Percentiles rank a stretch among this genome's conserved stretches.
These are phyloP conservation scores for Lamellibrachia satsuma DNA, from an alignment of 2,888 invertebrate genomes.

Conservation along the genomic window DNA sequence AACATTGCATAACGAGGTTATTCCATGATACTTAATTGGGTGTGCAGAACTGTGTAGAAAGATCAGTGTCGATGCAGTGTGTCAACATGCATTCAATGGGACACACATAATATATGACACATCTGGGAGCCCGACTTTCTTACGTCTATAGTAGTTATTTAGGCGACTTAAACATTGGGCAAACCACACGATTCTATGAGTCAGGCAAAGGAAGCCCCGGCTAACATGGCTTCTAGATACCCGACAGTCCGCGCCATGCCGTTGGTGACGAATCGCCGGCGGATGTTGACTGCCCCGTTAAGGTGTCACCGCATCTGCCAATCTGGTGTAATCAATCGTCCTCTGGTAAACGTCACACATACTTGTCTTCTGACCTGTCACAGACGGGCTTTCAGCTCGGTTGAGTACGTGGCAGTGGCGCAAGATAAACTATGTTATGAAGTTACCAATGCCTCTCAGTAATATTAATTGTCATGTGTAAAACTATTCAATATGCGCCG, in stretches of 20 bases:
- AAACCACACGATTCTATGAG: not conserved
- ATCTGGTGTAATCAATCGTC: constrained; percentile 6
- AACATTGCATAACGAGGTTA: not conserved
- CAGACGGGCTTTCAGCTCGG: not conserved
- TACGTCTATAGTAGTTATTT: not conserved
- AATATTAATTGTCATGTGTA: not conserved
- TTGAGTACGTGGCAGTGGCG: not conserved
- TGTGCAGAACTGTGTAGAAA: not conserved
- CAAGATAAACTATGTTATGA: not conserved
- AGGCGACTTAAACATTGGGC: not conserved
- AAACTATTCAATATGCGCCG: not conserved
- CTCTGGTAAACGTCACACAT: not conserved
- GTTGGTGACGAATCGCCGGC: not conserved
- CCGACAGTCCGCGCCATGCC: not conserved
- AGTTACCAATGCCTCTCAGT: not conserved
- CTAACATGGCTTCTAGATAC: not conserved
- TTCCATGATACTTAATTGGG: not conserved
- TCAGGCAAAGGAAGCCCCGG: not conserved
- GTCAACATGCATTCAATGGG: not conserved
- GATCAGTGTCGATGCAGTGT: not conserved
- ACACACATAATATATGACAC: not conserved
- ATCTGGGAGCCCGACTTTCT: not conserved
- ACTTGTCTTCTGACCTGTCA: not conserved
- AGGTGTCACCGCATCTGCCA: not conserved
- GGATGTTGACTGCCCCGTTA: not conserved